Conservation (phyloP, 2,888 invertebrate genomes). For the Zygothrica quintamaculata region DNA sequence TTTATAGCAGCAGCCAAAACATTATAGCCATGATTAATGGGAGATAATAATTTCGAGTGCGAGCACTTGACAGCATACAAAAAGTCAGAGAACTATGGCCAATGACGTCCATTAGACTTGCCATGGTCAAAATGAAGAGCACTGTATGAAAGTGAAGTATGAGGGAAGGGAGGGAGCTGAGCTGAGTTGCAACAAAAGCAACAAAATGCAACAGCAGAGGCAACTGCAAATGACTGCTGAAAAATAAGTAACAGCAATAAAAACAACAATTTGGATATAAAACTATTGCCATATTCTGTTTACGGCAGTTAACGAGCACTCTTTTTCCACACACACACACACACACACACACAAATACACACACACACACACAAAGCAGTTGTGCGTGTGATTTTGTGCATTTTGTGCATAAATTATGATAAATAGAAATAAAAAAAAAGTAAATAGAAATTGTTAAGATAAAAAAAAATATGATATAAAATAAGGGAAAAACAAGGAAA, state of each 20-base stretch:
- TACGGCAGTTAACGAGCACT: conserved; percentile 73
- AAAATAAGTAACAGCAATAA: conserved; percentile 50
- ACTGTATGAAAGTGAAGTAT: background rate
- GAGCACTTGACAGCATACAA: conserved; percentile 80
- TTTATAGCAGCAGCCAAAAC: conserved; percentile 78
- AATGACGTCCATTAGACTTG: conserved; percentile 77
- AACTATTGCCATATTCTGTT: conserved; percentile 78
- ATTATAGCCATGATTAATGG: conserved; percentile 83
- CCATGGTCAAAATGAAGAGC: conserved; percentile 43
- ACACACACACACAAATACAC: background rate
- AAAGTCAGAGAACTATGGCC: conserved; percentile 79
- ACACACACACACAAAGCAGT: conserved; percentile 4
- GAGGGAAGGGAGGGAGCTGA: background rate
- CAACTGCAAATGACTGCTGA: conserved; percentile 63
- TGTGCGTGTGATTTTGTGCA: conserved; percentile 73
- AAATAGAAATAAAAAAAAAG: conserved; percentile 41
- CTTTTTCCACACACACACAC: conserved; percentile 1
- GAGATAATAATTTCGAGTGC: conserved; percentile 81
- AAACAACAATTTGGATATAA: conserved; percentile 42
- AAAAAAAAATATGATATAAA: conserved; percentile 23
- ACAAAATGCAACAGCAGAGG: conserved; percentile 65
- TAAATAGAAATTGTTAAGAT: conserved; percentile 16
- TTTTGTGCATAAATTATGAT: conserved; percentile 75
- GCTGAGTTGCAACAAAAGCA: conserved; percentile 38
- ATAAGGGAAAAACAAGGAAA: conserved; percentile 17